Percentiles rank a stretch among this genome's conserved stretches.
Evolutionary conservation across 2,888 invertebrate species (phyloP).

Genomic region (Philopedon plagiatum): DNA sequence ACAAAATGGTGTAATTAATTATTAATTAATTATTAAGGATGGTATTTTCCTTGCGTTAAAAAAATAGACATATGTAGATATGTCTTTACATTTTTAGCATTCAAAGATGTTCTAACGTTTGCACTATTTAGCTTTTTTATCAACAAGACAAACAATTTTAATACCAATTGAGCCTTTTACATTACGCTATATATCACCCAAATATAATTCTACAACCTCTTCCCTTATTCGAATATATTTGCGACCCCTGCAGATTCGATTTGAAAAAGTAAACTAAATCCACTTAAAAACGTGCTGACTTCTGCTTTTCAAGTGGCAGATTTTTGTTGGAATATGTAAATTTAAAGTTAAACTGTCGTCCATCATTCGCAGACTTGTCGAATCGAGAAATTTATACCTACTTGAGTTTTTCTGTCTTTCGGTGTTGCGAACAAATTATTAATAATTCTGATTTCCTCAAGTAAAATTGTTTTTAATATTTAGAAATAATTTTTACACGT

Average conservation of each 20-base stretch:
- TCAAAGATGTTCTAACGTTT: no score
- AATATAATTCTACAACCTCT: constrained; percentile 34
- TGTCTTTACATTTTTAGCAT: no score
- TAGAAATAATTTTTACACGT: background rate
- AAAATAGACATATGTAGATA: no score
- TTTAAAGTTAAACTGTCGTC: constrained; percentile 61
- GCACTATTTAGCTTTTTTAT: no score
- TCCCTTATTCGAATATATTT: constrained; percentile 31
- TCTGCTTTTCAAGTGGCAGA: constrained; percentile 61
- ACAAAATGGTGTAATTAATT: no score
- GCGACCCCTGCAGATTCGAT: constrained; percentile 44
- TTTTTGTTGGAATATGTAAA: constrained; percentile 69
- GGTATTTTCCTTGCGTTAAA: no score
- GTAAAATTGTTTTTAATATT: background rate
- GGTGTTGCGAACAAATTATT: background rate
- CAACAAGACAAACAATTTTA: no score
- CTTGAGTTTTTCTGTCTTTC: constrained; percentile 10
- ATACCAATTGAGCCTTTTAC: background rate
- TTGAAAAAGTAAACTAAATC: constrained; percentile 62
- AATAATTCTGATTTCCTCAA: background rate
- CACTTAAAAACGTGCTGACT: constrained; percentile 67
- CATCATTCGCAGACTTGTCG: constrained; percentile 62
- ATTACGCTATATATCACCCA: constrained; percentile 24
- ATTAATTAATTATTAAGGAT: no score
- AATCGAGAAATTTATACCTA: constrained; percentile 41